Evolutionary conservation across 2,888 invertebrate genomes (phyloP), one percentile per base, ranked within the genome.

Genomic region (Myopa tessellatipennis): DNA sequence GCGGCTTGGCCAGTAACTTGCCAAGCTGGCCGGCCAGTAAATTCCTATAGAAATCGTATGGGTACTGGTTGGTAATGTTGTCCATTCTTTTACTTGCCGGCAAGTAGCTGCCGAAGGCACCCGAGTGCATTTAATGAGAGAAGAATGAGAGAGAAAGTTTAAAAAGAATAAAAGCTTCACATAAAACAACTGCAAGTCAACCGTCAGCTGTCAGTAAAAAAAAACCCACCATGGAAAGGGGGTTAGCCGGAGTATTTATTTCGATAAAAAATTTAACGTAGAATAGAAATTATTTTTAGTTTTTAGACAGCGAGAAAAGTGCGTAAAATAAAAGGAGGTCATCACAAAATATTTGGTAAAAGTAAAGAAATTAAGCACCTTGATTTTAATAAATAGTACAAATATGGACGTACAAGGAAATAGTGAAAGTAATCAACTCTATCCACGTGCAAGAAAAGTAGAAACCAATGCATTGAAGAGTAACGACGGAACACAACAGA

Each of bases 361-460:
- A 26, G 26, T 26, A 26, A 26, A 26, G 26, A 12, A 72, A 61
- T 12, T 26, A 45, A 69, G 45, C 10, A 69, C 8, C 18, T 60
- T 10, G 67, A 55, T 68, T 16, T 40, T 38, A 55, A 36, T 74
- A 18, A 36, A 52, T 65, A 65, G 18, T 63, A 73, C 16, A 73
- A 60, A 12, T 34, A 75, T 75, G 75, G 45, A 60, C 45, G 36
- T 58, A 40, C 61, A 18, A 58, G 36, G 16, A 34, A 68, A 71
- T 34, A 78, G 74, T 8, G 85, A 85, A 71, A 79, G 60, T 40
- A 82, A 84, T 78, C 83, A 80, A 73, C 78, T 78, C 14, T 76
- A 73, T 50, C 78, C 78, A 72, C 80, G 60, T 34, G 45, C 34
- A n/a, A 36, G 12, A 36, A 52, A 50, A 50, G 65, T 36, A 6